phyloP scores from a whole-genome alignment of 1,140 invertebrate species.

The Venustaconcha ellipsiformis region DNA sequence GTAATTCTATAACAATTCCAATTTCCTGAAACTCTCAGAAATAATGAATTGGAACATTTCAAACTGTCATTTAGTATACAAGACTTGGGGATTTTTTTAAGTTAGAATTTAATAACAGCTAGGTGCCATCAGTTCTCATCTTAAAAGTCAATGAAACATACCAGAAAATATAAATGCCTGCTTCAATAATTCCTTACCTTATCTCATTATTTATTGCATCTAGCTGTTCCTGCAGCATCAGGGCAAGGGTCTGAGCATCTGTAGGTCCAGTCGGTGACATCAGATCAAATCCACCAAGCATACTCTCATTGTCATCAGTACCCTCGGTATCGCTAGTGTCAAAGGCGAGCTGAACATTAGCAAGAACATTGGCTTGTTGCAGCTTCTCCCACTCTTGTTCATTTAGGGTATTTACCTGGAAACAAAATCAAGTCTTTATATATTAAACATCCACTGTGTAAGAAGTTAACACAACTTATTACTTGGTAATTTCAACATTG shows the following conservation, averaged over 20 bases:
- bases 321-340: slow-evolving; percentile 85
- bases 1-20: too few relatives aligned
- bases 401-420: slow-evolving; percentile 72
- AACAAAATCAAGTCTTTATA: neutral
- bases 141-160: too few relatives aligned
- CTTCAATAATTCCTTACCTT: slow-evolving; percentile 63
- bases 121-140: too few relatives aligned
- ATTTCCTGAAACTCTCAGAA: too few relatives aligned
- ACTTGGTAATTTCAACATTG: too few relatives aligned
- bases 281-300: slow-evolving; percentile 79
- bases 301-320: slow-evolving; percentile 69
- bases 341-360: slow-evolving; percentile 91
- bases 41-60: too few relatives aligned
- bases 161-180: too few relatives aligned
- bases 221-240: slow-evolving; percentile 99
- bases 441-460: neutral
- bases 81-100: too few relatives aligned
- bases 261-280: slow-evolving; percentile 77
- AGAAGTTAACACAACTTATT: slow-evolving; percentile 1
- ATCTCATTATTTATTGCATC: slow-evolving; percentile 99
- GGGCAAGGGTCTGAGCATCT: slow-evolving; percentile 96
- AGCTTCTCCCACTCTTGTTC: slow-evolving; percentile 93
- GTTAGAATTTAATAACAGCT: too few relatives aligned
- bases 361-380: slow-evolving; percentile 92
- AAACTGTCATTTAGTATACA: too few relatives aligned